A percentile compares a stretch with the other conserved stretches of the same genome.
Conservation (phyloP, 1,140 invertebrate genomes). For the fruit fly (Drosophila melanogaster) region Release_6_plus_ISO1_MT NT_033779.5:3580001-3580500, state of each 20-base stretch:
- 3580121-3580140: slow-evolving; percentile 29
- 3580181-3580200: slow-evolving; percentile 70
- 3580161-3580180: slow-evolving; percentile 77
- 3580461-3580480: slow-evolving; percentile 54
- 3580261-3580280: slow-evolving; percentile 32
- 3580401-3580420: slow-evolving; percentile 74
- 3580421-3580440: slow-evolving; percentile 44
- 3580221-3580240: slow-evolving; percentile 21
- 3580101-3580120: slow-evolving; percentile 29
- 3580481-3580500: slow-evolving; percentile 3
- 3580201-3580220: slow-evolving; percentile 74
- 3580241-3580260: slow-evolving; percentile 39
- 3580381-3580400: slow-evolving; percentile 84
- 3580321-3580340: slow-evolving; percentile 82
- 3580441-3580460: slow-evolving; percentile 13
- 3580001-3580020: slow-evolving; percentile 13
- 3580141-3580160: slow-evolving; percentile 68
- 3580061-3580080: slow-evolving; percentile 15
- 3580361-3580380: slow-evolving; percentile 85
- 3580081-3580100: slow-evolving; percentile 15
- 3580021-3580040: slow-evolving; percentile 12
- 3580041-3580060: slow-evolving; percentile 28
- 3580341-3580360: slow-evolving; percentile 84
- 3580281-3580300: slow-evolving; percentile 82
- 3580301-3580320: slow-evolving; percentile 69